A percentile compares a stretch with the other conserved stretches of the same genome.
Evolutionary conservation across 2,888 invertebrate species (phyloP).

Genomic region (Idaea aversata): DNA sequence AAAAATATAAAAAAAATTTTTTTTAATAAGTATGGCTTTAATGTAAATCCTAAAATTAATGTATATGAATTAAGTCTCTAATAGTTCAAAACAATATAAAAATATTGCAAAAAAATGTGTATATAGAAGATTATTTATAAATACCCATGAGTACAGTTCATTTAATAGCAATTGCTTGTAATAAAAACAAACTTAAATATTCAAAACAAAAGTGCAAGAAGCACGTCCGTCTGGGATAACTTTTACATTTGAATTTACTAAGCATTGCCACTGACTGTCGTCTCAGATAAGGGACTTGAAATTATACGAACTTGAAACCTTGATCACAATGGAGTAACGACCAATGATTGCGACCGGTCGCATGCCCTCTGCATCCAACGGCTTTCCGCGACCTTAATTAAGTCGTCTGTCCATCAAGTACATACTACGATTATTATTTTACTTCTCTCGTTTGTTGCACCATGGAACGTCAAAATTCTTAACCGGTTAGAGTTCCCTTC

Average conservation of each 20-base stretch:
- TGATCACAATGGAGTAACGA: background rate
- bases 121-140: slow-evolving; percentile 7
- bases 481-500: too few relatives aligned
- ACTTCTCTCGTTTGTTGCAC: too few relatives aligned
- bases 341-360: background rate
- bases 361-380: background rate
- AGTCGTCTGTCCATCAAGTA: too few relatives aligned
- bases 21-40: too few relatives aligned
- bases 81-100: too few relatives aligned
- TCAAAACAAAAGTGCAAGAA: slow-evolving; percentile 17
- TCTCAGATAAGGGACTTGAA: slow-evolving; percentile 54
- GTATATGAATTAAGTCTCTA: too few relatives aligned
- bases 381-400: too few relatives aligned
- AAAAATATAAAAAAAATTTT: too few relatives aligned
- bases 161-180: slow-evolving; percentile 8
- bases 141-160: slow-evolving; percentile 3
- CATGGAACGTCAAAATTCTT: too few relatives aligned
- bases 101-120: background rate
- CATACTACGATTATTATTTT: too few relatives aligned
- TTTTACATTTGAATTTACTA: slow-evolving; percentile 22
- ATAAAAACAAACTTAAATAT: slow-evolving; percentile 19
- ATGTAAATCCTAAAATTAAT: too few relatives aligned
- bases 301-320: slow-evolving; percentile 47
- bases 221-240: slow-evolving; percentile 21
- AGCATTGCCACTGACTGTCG: slow-evolving; percentile 40